Evolutionary conservation across 2,113 vertebrate genomes (phyloP).

Genomic region (Eubucco bourcierii): DNA sequence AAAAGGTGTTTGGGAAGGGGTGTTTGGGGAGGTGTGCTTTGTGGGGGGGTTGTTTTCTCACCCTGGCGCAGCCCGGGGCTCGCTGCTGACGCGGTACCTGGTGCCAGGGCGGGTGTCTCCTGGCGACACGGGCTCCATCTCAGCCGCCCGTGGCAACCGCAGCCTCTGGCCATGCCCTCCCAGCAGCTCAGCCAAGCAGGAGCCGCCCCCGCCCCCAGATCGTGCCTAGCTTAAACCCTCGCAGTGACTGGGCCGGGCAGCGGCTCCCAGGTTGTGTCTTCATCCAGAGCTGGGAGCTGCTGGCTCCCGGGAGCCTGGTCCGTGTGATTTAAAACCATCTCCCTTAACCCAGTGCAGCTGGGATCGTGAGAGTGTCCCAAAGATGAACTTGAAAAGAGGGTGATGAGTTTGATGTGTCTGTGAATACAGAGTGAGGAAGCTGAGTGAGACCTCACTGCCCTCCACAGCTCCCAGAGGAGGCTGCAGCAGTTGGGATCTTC

Average conservation of each 20-base stretch:
- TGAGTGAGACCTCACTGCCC: too few species aligned
- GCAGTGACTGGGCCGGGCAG: rapidly evolving
- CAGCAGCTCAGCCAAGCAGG: rapidly evolving
- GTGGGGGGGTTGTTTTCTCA: background rate
- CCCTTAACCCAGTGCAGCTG: too few species aligned
- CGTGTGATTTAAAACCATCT: rapidly evolving
- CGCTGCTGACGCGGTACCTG: slow-evolving; percentile 31
- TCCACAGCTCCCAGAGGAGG: too few species aligned
- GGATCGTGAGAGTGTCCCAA: background rate
- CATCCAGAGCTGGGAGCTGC: rapidly evolving
- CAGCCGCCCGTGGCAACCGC: slow-evolving; percentile 72
- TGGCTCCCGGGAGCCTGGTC: background rate
- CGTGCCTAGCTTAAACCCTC: background rate
- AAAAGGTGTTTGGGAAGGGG: background rate
- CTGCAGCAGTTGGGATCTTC: too few species aligned
- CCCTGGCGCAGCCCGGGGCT: background rate
- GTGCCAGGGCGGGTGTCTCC: slow-evolving; percentile 50
- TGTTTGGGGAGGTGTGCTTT: background rate
- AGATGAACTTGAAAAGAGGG: background rate
- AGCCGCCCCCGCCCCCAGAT: background rate
- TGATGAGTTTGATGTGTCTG: background rate
- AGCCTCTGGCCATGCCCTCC: background rate
- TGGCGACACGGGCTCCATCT: slow-evolving; percentile 54
- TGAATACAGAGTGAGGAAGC: background rate
- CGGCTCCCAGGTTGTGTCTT: background rate